phyloP scores from a whole-genome alignment of 1,140 invertebrate species.

The Drosophila bocqueti region DNA sequence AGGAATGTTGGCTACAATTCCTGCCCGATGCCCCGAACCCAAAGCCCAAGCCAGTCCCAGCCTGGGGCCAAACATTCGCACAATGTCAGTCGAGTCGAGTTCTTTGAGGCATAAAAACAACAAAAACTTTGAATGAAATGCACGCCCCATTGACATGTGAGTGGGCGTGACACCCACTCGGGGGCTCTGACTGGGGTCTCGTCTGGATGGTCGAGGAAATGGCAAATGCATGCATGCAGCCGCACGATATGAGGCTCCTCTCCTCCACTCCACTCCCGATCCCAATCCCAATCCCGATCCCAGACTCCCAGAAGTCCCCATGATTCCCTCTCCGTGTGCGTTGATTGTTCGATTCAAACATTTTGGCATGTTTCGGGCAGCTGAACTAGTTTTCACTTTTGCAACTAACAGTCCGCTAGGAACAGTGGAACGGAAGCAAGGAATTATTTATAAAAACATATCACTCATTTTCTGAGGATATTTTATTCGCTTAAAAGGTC shows the following conservation, averaged over 20 bases:
- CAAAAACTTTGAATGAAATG: constrained; percentile 48
- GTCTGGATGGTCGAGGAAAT: constrained; percentile 49
- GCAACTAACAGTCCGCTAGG: neutral
- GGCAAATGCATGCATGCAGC: constrained; percentile 60
- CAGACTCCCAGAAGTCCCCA: neutral
- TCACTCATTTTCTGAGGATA: too few relatives aligned
- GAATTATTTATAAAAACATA: neutral
- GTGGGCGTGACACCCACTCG: constrained; percentile 14
- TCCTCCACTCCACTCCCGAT: neutral
- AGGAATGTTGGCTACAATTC: constrained; percentile 38
- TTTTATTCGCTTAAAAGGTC: neutral
- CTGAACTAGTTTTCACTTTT: constrained; percentile 47
- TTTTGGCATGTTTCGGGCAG: constrained; percentile 71
- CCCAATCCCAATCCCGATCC: constrained; percentile 3
- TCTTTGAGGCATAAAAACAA: constrained; percentile 59
- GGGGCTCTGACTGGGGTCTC: neutral
- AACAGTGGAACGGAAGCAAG: constrained; percentile 10
- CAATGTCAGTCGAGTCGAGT: constrained; percentile 48
- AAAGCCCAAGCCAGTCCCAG: neutral
- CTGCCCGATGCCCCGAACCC: constrained; percentile 8
- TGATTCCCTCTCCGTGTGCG: constrained; percentile 32
- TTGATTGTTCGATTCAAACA: constrained; percentile 76
- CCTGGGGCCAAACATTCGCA: constrained; percentile 44
- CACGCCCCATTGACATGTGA: constrained; percentile 66
- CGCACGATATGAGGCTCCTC: constrained; percentile 20